Base-by-base conservation (phyloP, 2,797 vertebrate species). In the Pangasius larnaudii region DNA sequence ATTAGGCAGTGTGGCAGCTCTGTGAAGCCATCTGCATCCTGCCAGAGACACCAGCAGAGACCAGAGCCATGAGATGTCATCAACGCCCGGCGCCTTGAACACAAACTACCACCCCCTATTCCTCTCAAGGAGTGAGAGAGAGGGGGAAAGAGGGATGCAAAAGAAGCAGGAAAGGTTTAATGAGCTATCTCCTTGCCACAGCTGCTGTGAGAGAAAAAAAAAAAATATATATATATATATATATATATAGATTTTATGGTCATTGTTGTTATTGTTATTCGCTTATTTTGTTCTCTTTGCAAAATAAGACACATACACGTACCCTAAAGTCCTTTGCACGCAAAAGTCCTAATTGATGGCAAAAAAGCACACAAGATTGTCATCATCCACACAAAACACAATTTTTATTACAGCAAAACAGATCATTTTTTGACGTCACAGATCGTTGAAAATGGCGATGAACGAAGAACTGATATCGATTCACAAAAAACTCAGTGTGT, bases 1-100 rank as follows among this genome's bases (percentile, higher is more conserved):
- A 96, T 96, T 95, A 96, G 93, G 93, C 94, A 92, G 93, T 91
- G 94, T 93, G 93, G 93, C 94, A 92, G 95, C 94, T 94, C 91
- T 16, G 91, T 94, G 94, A 93, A 94, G 93, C 92, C 94, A 93
- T 95, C 94, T 94, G 93, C 93, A 95, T 95, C 94, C 92, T 94
- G 93, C 89, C 93, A 95, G 93, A 94, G 93, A 94, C 86, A 85
- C 67, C 94, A 93, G 92, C 93, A 93, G 94, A 95, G 95, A 94
- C 93, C 92, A 95, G 93, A 94, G 93, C 93, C 95, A 95, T 95
- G 94, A 94, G 93, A 95, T 94, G 93, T 94, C 94, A 93, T 89
- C 91, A 92, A 93, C 92, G 90, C 92, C 89, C 90, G 84, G 85
- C 91, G 89, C 94, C 95, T 95, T 95, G 94, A 96, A 94, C 93